Evolutionary conservation across 1,140 invertebrate species (phyloP).

Genomic region (Marisa cornuarietis): DNA sequence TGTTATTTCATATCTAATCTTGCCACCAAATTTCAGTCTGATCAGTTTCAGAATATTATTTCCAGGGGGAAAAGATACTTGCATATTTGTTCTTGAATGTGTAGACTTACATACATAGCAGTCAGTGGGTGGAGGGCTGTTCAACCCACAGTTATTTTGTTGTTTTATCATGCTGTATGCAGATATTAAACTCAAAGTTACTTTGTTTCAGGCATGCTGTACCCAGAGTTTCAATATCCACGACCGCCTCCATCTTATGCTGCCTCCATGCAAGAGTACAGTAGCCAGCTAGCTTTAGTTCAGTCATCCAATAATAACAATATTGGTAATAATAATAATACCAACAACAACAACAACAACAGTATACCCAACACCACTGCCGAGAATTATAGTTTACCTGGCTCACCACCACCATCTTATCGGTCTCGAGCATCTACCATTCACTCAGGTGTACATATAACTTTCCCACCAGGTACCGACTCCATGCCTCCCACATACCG

Average conservation of each 20-base stretch:
- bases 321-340: conserved; percentile 24
- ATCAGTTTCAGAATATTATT: too few species aligned
- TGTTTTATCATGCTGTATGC: background rate
- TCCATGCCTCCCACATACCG: conserved; percentile 61
- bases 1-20: too few species aligned
- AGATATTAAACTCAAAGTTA: background rate
- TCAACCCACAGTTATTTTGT: background rate
- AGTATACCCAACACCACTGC: conserved; percentile 23
- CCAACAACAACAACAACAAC: conserved; percentile 28
- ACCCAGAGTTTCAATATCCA: conserved; percentile 63
- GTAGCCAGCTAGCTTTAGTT: conserved; percentile 50
- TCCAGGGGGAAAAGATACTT: too few species aligned
- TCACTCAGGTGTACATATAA: conserved; percentile 60
- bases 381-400: conserved; percentile 55
- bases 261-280: conserved; percentile 63
- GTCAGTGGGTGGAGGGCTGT: background rate
- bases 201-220: conserved; percentile 57
- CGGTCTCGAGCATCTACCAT: conserved; percentile 58
- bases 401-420: conserved; percentile 62
- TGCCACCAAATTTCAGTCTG: too few species aligned
- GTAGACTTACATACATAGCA: background rate
- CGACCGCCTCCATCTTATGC: conserved; percentile 63
- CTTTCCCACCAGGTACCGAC: conserved; percentile 54
- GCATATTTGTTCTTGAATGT: too few species aligned
- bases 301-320: conserved; percentile 30